Base-by-base conservation (phyloP, 2,888 invertebrate genomes). In the Aspidapion aeneum region DNA sequence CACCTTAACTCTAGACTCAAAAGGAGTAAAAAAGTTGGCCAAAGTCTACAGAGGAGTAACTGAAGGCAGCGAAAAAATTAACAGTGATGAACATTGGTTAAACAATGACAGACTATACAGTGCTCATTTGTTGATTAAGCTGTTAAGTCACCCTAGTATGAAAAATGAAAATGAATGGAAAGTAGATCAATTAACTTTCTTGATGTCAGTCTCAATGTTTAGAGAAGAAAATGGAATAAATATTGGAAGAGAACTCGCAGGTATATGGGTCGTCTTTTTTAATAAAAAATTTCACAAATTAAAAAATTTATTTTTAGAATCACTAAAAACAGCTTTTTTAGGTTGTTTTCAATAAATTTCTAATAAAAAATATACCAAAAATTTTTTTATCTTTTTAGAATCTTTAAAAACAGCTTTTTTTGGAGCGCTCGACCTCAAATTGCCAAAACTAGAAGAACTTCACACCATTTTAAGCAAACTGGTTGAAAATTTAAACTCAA, bases 371-470 rank as follows among this genome's bases (percentile, higher is more conserved):
- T 49, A 56, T 61, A 18, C 21, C 16, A n/a, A 49, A 52, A 49
- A 55, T 56, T 62, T 54, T 64, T 17, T 65, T 63, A 75, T 75
- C 35, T 75, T 82, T 75, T 71, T 82, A 84, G 87, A 82, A 67
- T 82, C 87, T 62, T 83, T 90, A 66, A 88, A 87, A 74, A 84
- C 86, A 7, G 85, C 87, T 70, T 91, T 91, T 74, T 91, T 86
- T 73, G 83, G 86, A 20, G 87, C 89, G 60, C 81, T 91, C 66
- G 88, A 90, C 68, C 83, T 86, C n/a, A 87, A 87, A 70, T 82
- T 89, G 66, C 82, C 86, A 1, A 88, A 86, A 73, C 81, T 91
- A 18, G 85, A 87, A 67, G 85, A 85, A 70, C 79, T 90, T 22
- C 83, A 86, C 49, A 77, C 77, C 20, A 79, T 90, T 20, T 78